These are phyloP conservation scores for Alosa alosa DNA, from an alignment of 2,113 vertebrate genomes.

Conservation along the genomic window DNA sequence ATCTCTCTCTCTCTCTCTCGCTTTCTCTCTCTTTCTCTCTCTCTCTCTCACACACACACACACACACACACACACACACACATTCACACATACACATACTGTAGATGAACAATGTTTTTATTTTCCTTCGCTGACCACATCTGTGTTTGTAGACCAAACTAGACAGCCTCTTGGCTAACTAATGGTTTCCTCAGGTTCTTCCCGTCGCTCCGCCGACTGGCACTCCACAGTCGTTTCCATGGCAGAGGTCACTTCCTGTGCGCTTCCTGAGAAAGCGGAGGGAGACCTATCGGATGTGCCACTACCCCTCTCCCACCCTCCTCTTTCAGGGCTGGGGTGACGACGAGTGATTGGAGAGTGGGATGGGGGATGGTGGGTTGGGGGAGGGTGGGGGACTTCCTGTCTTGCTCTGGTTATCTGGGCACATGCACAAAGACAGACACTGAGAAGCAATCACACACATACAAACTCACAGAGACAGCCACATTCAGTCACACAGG, in stretches of 20 bases:
- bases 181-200: neutral
- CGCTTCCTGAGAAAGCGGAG: constrained; percentile 1
- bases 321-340: neutral
- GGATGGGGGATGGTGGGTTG: neutral
- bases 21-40: constrained; percentile 21
- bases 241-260: constrained; percentile 19
- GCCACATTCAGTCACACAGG: constrained; percentile 8
- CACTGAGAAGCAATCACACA: constrained; percentile 30
- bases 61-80: neutral
- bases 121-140: neutral
- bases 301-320: neutral
- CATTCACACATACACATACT: neutral
- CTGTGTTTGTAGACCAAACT: neutral
- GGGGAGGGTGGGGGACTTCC: constrained; percentile 11
- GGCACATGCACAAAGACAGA: constrained; percentile 15
- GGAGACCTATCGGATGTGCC: constrained; percentile 29
- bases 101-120: neutral
- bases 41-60: constrained; percentile 49
- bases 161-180: neutral
- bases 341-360: too few relatives aligned
- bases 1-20: constrained; percentile 19
- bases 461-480: constrained; percentile 18
- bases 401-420: constrained; percentile 37
- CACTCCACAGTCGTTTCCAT: neutral
- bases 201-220: neutral